These are phyloP conservation scores for Phrynocephalus versicolor DNA, from an alignment of 2,113 vertebrate genomes.

Conservation along the genomic window DNA sequence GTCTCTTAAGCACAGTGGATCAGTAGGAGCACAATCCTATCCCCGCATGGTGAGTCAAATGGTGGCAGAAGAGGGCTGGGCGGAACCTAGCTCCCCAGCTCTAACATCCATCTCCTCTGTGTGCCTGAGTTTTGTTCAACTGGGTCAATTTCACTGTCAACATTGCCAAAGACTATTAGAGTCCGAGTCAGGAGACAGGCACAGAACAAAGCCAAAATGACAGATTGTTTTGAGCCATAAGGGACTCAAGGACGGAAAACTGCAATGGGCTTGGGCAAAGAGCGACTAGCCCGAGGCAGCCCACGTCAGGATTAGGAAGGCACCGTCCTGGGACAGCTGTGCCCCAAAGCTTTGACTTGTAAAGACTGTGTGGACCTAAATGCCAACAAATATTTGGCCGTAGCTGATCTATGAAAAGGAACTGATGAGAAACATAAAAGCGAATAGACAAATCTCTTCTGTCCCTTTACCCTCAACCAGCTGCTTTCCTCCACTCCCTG, in stretches of 20 bases:
- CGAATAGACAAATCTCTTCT: conserved; percentile 31
- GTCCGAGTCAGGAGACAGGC: neutral
- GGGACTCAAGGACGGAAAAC: conserved; percentile 30
- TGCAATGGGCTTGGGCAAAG: conserved; percentile 31
- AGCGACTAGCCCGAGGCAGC: conserved; percentile 55
- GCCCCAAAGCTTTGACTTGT: conserved; percentile 64
- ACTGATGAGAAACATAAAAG: conserved; percentile 20
- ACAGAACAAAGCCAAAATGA: conserved; percentile 54
- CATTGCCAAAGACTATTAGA: conserved; percentile 54
- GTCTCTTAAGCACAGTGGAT: neutral
- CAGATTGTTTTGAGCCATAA: conserved; percentile 58
- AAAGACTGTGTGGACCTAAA: conserved; percentile 60
- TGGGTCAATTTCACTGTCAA: conserved; percentile 47
- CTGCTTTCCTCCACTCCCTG: neutral
- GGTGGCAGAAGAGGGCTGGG: neutral
- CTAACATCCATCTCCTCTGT: neutral
- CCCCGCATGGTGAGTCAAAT: neutral
- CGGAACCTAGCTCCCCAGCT: neutral
- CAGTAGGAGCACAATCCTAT: neutral
- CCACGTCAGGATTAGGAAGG: conserved; percentile 51
- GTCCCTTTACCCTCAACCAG: neutral
- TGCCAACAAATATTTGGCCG: conserved; percentile 35
- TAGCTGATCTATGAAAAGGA: conserved; percentile 39
- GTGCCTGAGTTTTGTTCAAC: neutral
- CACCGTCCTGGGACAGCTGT: conserved; percentile 53